Percentiles rank a stretch among this genome's conserved stretches.
These are phyloP conservation scores for Ophioderma brevispina DNA, from an alignment of 35 echinoderm and acorn worm species.

Conservation along the genomic window DNA sequence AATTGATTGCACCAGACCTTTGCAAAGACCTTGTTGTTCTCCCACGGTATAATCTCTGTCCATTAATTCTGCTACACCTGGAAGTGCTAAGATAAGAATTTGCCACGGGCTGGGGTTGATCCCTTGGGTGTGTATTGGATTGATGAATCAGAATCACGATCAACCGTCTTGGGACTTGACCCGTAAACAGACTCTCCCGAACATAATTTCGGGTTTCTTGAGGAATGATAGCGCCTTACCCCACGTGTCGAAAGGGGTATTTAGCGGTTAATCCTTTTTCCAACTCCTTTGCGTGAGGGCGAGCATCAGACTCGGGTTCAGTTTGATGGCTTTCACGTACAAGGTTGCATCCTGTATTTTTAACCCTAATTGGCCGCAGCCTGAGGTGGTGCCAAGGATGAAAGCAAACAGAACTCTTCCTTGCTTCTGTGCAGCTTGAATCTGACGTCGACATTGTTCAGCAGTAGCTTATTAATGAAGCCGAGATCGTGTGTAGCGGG, in stretches of 20 bases:
- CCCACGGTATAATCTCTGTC: too few relatives aligned
- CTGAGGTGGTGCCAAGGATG: not conserved
- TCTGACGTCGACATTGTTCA: slow-evolving; percentile 41
- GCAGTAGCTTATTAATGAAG: too few relatives aligned
- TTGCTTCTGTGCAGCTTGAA: slow-evolving; percentile 67
- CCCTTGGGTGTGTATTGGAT: too few relatives aligned
- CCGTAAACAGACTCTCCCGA: slow-evolving; percentile 20
- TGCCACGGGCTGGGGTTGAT: too few relatives aligned
- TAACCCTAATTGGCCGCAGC: slow-evolving; percentile 33
- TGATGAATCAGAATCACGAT: too few relatives aligned
- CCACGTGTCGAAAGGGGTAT: slow-evolving; percentile 51
- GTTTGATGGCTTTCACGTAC: slow-evolving; percentile 51
- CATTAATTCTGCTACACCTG: too few relatives aligned
- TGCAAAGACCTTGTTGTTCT: too few relatives aligned
- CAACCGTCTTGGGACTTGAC: too few relatives aligned
- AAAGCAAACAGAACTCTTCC: slow-evolving; percentile 61
- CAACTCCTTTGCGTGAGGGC: slow-evolving; percentile 33
- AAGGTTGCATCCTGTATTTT: slow-evolving; percentile 48
- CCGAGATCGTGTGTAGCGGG: too few relatives aligned
- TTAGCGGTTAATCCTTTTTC: slow-evolving; percentile 40
- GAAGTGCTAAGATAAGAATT: too few relatives aligned
- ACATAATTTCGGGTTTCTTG: slow-evolving; percentile 24
- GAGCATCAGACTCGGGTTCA: slow-evolving; percentile 27
- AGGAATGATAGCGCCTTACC: slow-evolving; percentile 35
- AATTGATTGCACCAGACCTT: too few relatives aligned